These are phyloP conservation scores for Cyanoramphus novaezelandiae DNA, from an alignment of 2,113 vertebrate genomes.

Conservation along the genomic window DNA sequence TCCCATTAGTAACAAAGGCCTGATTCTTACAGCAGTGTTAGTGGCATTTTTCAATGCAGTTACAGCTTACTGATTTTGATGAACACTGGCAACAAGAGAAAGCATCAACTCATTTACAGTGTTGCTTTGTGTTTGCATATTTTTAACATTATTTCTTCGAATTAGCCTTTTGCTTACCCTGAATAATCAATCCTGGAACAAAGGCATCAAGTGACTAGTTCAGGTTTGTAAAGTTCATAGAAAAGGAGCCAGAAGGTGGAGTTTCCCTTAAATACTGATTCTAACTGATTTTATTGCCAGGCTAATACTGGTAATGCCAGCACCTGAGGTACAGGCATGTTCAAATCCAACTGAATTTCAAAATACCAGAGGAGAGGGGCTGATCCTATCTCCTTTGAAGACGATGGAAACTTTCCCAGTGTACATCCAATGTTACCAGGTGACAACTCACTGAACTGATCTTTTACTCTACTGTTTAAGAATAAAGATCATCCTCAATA, in stretches of 20 bases:
- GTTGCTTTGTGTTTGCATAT: neutral
- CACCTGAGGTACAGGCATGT: neutral
- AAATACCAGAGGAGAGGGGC: neutral
- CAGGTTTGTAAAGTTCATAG: neutral
- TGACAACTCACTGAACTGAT: neutral
- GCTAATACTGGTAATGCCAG: neutral
- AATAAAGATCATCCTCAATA: neutral
- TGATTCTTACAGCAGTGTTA: neutral
- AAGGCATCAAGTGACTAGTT: neutral
- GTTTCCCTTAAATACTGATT: neutral
- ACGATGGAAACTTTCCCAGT: neutral
- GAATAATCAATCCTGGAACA: neutral
- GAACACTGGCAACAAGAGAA: neutral
- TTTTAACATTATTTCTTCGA: neutral
- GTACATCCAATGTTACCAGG: accelerated
- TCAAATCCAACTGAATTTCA: neutral
- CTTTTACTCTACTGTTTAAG: neutral
- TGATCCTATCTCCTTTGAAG: neutral
- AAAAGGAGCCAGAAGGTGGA: neutral
- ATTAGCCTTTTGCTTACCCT: neutral
- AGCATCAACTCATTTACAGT: neutral
- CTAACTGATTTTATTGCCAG: neutral
- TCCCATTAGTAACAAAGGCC: conserved; percentile 35
- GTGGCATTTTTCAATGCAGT: neutral
- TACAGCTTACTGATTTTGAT: neutral